Conservation (phyloP, 2,888 invertebrate genomes). For the Lasioglossum zephyrum region DNA sequence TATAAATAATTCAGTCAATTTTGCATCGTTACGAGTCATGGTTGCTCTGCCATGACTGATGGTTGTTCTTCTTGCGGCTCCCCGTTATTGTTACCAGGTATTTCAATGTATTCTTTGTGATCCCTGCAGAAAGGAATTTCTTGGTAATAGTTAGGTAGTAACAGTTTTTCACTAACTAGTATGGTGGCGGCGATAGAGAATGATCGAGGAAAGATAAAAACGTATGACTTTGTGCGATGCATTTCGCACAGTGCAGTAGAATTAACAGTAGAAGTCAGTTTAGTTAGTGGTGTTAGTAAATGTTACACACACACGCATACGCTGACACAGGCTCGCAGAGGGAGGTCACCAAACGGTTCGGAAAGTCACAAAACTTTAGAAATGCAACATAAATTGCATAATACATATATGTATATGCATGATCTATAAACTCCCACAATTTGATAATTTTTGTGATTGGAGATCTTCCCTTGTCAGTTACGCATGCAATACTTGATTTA, state of each 20-base stretch:
- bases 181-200: background rate
- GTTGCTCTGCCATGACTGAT: slow-evolving; percentile 26
- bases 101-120: slow-evolving; percentile 76
- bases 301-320: background rate
- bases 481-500: slow-evolving; percentile 27
- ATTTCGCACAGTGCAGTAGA: background rate
- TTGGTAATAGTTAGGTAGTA: slow-evolving; percentile 50
- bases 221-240: background rate
- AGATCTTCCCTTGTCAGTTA: background rate
- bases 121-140: slow-evolving; percentile 78
- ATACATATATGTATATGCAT: background rate
- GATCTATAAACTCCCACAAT: background rate
- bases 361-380: background rate
- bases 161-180: background rate
- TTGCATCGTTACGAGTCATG: background rate
- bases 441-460: background rate
- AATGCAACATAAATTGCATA: background rate
- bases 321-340: background rate
- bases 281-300: slow-evolving; percentile 51
- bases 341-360: background rate
- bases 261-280: slow-evolving; percentile 34
- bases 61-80: slow-evolving; percentile 68
- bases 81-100: slow-evolving; percentile 77
- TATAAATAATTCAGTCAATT: slow-evolving; percentile 32
- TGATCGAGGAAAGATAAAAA: background rate